Conservation (phyloP, 2,113 vertebrate genomes). For the Atherinomorus stipes region DNA sequence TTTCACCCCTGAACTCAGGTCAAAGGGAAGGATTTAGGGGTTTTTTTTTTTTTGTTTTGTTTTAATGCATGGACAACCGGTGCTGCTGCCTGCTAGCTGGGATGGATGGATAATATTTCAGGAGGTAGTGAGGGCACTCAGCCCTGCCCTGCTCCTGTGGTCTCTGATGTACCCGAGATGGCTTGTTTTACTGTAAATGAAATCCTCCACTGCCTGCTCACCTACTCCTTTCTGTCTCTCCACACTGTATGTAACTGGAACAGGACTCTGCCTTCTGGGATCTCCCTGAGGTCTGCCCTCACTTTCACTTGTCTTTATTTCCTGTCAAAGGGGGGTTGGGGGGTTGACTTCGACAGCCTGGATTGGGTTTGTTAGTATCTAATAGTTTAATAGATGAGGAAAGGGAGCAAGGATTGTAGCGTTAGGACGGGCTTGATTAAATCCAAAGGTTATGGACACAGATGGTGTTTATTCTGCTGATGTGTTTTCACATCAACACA, state of each 20-base stretch:
- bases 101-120: conserved; percentile 75
- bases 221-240: conserved; percentile 57
- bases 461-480: conserved; percentile 59
- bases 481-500: conserved; percentile 55
- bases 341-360: conserved; percentile 32
- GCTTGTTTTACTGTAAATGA: conserved; percentile 83
- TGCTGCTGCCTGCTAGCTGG: conserved; percentile 45
- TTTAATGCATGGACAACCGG: conserved; percentile 33
- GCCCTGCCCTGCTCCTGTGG: conserved; percentile 72
- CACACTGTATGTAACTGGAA: conserved; percentile 74
- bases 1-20: conserved; percentile 10
- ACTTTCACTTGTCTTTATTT: conserved; percentile 59
- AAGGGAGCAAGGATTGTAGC: conserved; percentile 35
- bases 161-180: conserved; percentile 71
- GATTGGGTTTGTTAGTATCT: conserved; percentile 52
- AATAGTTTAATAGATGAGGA: conserved; percentile 60
- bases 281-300: conserved; percentile 71
- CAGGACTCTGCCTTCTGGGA: conserved; percentile 72
- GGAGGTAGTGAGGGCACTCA: conserved; percentile 67
- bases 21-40: conserved; percentile 26
- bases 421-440: conserved; percentile 54
- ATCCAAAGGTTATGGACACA: conserved; percentile 62
- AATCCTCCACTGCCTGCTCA: conserved; percentile 75
- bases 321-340: conserved; percentile 45
- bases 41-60: too few species aligned